phyloP scores from a whole-genome alignment of 2,113 vertebrate genomes.

The Oreochromis niloticus region DNA sequence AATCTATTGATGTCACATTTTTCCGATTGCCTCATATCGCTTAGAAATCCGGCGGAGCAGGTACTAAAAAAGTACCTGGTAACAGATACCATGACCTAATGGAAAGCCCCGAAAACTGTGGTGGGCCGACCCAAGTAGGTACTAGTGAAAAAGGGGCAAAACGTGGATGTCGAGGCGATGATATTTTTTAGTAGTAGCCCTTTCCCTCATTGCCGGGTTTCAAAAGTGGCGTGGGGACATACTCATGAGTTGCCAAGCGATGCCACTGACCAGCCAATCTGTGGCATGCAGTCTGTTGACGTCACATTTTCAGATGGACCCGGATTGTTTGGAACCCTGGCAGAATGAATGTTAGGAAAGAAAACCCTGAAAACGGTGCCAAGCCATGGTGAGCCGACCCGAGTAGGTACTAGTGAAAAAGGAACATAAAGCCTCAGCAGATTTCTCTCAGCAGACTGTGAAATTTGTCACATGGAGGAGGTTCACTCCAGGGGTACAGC shows the following conservation, averaged over 20 bases:
- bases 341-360: neutral
- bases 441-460: slow-evolving; percentile 56
- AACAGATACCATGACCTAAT: neutral
- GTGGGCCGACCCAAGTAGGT: neutral
- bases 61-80: neutral
- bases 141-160: neutral
- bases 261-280: rapidly evolving
- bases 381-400: rapidly evolving
- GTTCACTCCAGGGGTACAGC: slow-evolving; percentile 43
- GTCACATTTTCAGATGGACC: neutral
- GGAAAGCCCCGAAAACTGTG: rapidly evolving
- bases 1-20: neutral
- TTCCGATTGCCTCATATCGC: neutral
- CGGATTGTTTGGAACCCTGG: neutral
- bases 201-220: neutral
- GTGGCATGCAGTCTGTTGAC: neutral
- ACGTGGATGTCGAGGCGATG: too few relatives aligned
- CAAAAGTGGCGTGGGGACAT: neutral
- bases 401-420: neutral
- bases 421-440: slow-evolving; percentile 48
- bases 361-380: neutral
- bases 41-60: too few relatives aligned
- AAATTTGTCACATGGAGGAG: slow-evolving; percentile 59
- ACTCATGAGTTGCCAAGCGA: neutral
- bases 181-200: neutral